A percentile compares a stretch with the other conserved stretches of the same genome.
These are phyloP conservation scores for Toxotes jaculatrix DNA, from an alignment of 2,113 vertebrate species.

Conservation along the genomic window DNA sequence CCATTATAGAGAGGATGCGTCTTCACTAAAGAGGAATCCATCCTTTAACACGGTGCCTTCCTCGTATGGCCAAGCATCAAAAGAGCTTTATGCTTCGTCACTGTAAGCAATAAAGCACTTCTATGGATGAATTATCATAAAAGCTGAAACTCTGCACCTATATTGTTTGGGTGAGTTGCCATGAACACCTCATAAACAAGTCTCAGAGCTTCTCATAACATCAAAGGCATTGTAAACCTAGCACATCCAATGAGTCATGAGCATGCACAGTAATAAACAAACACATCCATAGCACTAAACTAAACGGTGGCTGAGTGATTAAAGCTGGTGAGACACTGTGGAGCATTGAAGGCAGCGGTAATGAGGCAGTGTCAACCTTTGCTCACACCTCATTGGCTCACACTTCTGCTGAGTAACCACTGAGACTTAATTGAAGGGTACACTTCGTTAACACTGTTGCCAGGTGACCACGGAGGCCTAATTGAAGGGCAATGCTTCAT, in stretches of 20 bases:
- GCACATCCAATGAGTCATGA: conserved; percentile 42
- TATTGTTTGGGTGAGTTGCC: conserved; percentile 42
- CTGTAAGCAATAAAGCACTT: conserved; percentile 39
- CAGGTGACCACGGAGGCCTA: conserved; percentile 52
- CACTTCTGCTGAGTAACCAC: conserved; percentile 49
- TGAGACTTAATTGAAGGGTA: conserved; percentile 58
- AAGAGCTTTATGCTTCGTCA: conserved; percentile 20
- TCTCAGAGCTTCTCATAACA: conserved; percentile 32
- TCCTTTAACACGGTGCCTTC: conserved; percentile 27
- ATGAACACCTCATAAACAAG: conserved; percentile 61
- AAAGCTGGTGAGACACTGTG: conserved; percentile 25
- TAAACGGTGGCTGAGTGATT: conserved; percentile 36
- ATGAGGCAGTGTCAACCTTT: conserved; percentile 36
- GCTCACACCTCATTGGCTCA: conserved; percentile 55
- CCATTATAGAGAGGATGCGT: conserved; percentile 30
- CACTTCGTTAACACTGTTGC: conserved; percentile 58
- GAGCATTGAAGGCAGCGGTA: conserved; percentile 43
- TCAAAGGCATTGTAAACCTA: conserved; percentile 20
- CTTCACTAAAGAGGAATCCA: conserved; percentile 30
- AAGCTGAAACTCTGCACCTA: conserved; percentile 21
- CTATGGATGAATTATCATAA: conserved; percentile 43
- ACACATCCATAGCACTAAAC: conserved; percentile 5
- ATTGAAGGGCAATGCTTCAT: conserved; percentile 44
- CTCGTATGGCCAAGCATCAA: conserved; percentile 13
- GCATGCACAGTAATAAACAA: conserved; percentile 7